Percentiles rank a stretch among this genome's conserved stretches.
These are phyloP conservation scores for Diaperis boleti DNA, from an alignment of 2,888 invertebrate genomes.

Conservation along the genomic window DNA sequence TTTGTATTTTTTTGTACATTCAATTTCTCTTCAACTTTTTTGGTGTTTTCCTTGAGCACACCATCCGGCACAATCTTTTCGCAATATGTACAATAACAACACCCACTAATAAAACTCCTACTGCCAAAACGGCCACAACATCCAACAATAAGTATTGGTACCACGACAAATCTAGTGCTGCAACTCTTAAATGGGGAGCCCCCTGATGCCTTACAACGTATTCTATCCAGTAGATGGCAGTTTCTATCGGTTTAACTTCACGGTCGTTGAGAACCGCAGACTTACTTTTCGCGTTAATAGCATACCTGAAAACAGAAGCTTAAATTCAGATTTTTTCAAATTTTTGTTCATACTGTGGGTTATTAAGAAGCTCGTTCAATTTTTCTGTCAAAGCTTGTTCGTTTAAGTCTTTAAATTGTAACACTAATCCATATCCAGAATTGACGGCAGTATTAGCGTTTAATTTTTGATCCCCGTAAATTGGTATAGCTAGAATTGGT, in stretches of 20 bases:
- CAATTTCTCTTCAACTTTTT: no score
- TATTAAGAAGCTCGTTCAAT: slow-evolving; percentile 54
- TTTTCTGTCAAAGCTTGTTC: slow-evolving; percentile 54
- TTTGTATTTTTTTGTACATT: no score
- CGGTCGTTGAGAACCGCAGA: slow-evolving; percentile 43
- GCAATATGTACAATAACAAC: no score
- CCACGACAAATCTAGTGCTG: slow-evolving; percentile 27
- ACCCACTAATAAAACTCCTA: neutral
- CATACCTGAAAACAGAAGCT: no score
- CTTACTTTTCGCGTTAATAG: slow-evolving; percentile 22
- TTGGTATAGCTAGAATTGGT: slow-evolving; percentile 69
- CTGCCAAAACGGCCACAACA: slow-evolving; percentile 4
- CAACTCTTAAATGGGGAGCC: slow-evolving; percentile 42
- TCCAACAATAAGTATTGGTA: slow-evolving; percentile 30
- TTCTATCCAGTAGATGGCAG: slow-evolving; percentile 46
- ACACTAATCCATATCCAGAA: slow-evolving; percentile 63
- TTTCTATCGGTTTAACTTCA: slow-evolving; percentile 42
- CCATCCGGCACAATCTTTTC: no score
- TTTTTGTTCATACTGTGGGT: slow-evolving; percentile 54
- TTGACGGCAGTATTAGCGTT: slow-evolving; percentile 66
- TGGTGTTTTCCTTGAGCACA: no score
- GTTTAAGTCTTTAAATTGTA: slow-evolving; percentile 60
- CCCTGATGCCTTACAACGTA: slow-evolving; percentile 45
- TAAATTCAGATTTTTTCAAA: no score
- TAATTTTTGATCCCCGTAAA: slow-evolving; percentile 68